Conservation (phyloP, 2,113 vertebrate species). For the Taurulus bubalis region DNA sequence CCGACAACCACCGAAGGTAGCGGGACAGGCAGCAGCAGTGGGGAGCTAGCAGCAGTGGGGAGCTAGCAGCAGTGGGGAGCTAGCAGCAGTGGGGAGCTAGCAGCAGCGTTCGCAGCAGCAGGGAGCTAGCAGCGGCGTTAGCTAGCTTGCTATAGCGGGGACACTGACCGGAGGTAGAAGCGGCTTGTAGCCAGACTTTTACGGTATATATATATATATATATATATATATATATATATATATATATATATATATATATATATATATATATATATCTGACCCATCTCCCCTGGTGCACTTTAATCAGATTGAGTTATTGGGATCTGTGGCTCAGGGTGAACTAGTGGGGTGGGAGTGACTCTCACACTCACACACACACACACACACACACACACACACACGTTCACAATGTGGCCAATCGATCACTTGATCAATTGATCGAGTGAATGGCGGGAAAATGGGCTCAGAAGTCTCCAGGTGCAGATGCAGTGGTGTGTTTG, state of each 20-base stretch:
- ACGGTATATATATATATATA: no score
- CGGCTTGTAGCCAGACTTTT: no score
- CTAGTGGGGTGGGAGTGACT: neutral
- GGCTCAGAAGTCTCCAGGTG: constrained; percentile 23
- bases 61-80: no score
- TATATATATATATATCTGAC: constrained; percentile 1
- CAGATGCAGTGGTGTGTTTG: constrained; percentile 23
- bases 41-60: no score
- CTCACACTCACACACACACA: constrained; percentile 5
- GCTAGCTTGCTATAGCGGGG: no score
- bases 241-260: neutral
- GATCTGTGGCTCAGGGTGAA: constrained; percentile 18
- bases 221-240: no score
- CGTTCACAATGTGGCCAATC: constrained; percentile 12
- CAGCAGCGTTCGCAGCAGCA: no score
- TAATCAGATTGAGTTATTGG: constrained; percentile 54
- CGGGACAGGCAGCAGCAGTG: no score
- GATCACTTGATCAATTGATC: constrained; percentile 55
- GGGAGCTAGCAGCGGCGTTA: no score
- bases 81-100: no score
- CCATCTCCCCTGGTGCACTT: constrained; percentile 41
- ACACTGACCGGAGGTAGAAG: no score
- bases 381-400: neutral
- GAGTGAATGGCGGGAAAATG: constrained; percentile 23
- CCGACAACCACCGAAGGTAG: no score